A percentile compares a stretch with the other conserved stretches of the same genome.
These are phyloP conservation scores for Spongilla lacustris DNA, from an alignment of 37 sponge, comb jelly and placozoan species.

Conservation along the genomic window DNA sequence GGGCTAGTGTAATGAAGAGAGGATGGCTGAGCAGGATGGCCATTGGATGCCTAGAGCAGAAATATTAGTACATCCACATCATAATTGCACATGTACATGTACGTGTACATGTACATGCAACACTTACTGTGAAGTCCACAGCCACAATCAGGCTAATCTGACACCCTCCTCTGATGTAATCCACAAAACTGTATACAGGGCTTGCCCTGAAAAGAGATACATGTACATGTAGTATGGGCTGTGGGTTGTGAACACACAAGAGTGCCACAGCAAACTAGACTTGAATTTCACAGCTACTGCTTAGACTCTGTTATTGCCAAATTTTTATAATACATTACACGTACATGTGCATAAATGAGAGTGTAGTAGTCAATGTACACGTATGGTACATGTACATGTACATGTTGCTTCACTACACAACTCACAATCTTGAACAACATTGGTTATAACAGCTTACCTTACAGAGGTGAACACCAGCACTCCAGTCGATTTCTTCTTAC, in stretches of 20 bases:
- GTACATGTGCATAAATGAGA: too few species aligned
- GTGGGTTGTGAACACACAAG: too few species aligned
- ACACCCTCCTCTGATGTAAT: conserved; percentile 84
- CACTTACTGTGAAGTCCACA: conserved; percentile 87
- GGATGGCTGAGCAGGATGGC: conserved; percentile 57
- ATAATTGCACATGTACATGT: too few species aligned
- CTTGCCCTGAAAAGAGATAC: conserved; percentile 34
- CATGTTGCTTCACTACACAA: too few species aligned
- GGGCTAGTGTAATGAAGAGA: conserved; percentile 78
- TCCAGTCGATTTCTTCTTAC: conserved; percentile 88
- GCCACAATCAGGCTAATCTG: conserved; percentile 75
- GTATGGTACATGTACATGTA: too few species aligned
- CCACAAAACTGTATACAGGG: conserved; percentile 72
- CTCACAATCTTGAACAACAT: too few species aligned
- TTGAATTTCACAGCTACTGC: too few species aligned
- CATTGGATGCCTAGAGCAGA: conserved; percentile 77
- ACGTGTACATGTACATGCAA: background rate
- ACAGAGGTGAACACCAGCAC: conserved; percentile 59
- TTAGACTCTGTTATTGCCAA: too few species aligned
- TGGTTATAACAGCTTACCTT: conserved; percentile 36
- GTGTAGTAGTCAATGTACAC: too few species aligned
- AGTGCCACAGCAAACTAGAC: too few species aligned
- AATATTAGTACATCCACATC: background rate
- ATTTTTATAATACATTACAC: too few species aligned
- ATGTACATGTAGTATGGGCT: too few species aligned